A percentile compares a stretch with the other conserved stretches of the same genome.
phyloP scores from a whole-genome alignment of 2,113 vertebrate genomes.

The Myotis yumanensis region DNA sequence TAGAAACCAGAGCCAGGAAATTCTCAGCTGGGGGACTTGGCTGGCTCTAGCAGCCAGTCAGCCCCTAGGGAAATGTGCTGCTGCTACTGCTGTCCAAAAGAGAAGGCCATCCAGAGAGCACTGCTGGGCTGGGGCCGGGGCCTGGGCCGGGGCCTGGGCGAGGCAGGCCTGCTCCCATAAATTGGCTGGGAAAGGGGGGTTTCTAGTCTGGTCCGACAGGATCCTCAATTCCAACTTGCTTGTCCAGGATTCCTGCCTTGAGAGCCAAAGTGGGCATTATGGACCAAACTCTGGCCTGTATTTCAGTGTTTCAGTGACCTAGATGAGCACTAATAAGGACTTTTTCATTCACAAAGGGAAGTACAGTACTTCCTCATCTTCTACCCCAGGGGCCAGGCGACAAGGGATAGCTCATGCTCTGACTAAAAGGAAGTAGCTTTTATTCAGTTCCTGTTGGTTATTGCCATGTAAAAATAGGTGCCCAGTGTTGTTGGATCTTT shows the following conservation, averaged over 20 bases:
- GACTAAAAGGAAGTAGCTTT: neutral
- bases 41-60: neutral
- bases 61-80: neutral
- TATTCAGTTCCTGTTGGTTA: neutral
- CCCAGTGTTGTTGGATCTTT: neutral
- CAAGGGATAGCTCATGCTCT: neutral
- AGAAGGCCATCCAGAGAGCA: neutral
- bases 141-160: neutral
- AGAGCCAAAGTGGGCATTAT: neutral
- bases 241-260: neutral
- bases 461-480: neutral
- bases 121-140: neutral
- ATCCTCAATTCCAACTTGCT: neutral
- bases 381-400: neutral
- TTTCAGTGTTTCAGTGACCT: neutral
- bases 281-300: neutral
- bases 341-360: slow-evolving; percentile 5
- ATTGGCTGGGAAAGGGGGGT: neutral
- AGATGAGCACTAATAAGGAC: neutral
- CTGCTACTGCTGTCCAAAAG: neutral
- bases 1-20: slow-evolving; percentile 44
- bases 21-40: slow-evolving; percentile 44
- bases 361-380: neutral
- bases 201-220: neutral
- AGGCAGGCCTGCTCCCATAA: neutral